phyloP scores from a whole-genome alignment of 30 jellyfish, hydroid and myxozoan genomes.

The Aurelia coerulea region DNA sequence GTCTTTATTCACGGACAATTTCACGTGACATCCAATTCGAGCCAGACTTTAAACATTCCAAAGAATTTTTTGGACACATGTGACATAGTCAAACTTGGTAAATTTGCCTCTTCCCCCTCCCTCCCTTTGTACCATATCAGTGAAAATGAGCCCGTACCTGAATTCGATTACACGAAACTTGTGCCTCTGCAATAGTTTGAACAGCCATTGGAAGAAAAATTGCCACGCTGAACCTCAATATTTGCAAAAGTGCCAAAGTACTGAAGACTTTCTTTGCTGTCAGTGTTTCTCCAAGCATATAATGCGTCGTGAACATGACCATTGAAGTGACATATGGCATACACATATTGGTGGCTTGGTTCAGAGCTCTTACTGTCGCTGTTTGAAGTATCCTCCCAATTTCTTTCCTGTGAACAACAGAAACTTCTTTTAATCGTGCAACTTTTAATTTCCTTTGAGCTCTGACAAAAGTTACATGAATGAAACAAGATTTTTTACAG shows the following conservation, averaged over 20 bases:
- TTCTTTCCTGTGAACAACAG: constrained; percentile 45
- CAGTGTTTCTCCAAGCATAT: constrained; percentile 56
- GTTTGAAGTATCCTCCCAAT: constrained; percentile 7
- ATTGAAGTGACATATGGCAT: constrained; percentile 57
- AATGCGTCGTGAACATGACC: constrained; percentile 57
- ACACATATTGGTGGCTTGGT: constrained; percentile 9
- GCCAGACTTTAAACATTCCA: too few species aligned
- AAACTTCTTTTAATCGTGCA: neutral
- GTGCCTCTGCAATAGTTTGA: constrained; percentile 57
- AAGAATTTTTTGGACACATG: too few species aligned
- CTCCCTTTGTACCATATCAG: too few species aligned
- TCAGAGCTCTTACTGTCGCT: constrained; percentile 40
- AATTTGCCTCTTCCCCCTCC: too few species aligned
- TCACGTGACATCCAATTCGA: too few species aligned
- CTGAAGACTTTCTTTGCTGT: constrained; percentile 53
- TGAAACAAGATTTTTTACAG: neutral
- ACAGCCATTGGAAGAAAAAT: constrained; percentile 59
- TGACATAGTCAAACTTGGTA: too few species aligned
- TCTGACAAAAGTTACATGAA: too few species aligned
- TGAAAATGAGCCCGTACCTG: constrained; percentile 11
- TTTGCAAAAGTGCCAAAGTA: constrained; percentile 47
- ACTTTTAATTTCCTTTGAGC: neutral
- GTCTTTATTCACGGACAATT: too few species aligned
- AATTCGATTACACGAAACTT: constrained; percentile 35
- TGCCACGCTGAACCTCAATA: constrained; percentile 28